Base-by-base conservation (phyloP, 2,797 vertebrate genomes). In the Jordanella pulchra region DNA sequence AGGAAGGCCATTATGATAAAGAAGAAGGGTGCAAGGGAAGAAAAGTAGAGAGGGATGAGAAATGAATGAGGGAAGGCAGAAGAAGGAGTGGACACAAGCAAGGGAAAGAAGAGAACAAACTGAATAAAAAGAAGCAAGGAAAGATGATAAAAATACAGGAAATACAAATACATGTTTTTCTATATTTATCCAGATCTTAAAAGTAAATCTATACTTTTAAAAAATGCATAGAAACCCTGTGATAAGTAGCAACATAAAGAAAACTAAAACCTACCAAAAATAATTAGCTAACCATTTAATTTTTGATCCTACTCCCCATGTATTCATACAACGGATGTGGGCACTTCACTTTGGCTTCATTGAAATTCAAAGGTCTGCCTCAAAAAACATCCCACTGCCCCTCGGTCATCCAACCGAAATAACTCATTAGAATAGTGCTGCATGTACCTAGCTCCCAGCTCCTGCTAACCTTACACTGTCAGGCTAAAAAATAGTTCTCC, bases 351-450 rank as follows among this genome's bases (percentile, higher is more conserved):
- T 78, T 68, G 15, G 63, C 84, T 68, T 91, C 84, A 90, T 91
- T 91, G 82, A 88, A 90, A 93, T 93, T 82, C 90, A 89, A 88
- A 90, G 89, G 89, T 87, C 85, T 84, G 67, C 78, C 72, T 76
- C 42, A 48, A 83, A 51, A 84, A 86, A 81, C 58, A 75, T 64
- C 70, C 73, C 30, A 71, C 75, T 65, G 82, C 58, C 89, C 88
- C 61, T 60, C 48, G 81, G 89, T 86, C 85, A 85, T 80, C 77
- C 48, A 54, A 79, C 84, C 81, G 85, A 89, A 90, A 90, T 81
- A 89, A 88, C 86, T 90, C 85, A 93, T 91, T 90, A 89, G 76
- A 85, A 91, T 90, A 89, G 69, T 30, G 78, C 68, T 71, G 73
- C 76, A 54, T 79, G 76, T 82, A 51, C 84, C 72, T 79, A 1